phyloP scores from a whole-genome alignment of 37 sponge, comb jelly and placozoan genomes.

The Aphrocallistes beatrix region DNA sequence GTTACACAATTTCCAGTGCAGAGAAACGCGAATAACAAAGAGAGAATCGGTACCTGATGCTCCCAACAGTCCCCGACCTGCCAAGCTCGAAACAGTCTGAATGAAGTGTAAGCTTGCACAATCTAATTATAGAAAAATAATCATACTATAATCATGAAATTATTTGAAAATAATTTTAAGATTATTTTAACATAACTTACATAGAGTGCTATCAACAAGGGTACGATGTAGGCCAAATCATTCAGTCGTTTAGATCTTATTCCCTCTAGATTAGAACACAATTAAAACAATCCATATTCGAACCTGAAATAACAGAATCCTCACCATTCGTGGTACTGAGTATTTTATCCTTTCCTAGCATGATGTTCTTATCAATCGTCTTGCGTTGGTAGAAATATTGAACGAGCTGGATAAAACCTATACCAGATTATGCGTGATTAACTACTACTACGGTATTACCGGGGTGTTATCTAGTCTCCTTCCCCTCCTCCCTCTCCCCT shows the following conservation, averaged over 20 bases:
- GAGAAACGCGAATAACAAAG: neutral
- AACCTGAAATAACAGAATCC: neutral
- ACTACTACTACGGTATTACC: no score
- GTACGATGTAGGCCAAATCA: neutral
- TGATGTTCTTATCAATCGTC: neutral
- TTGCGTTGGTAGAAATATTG: conserved; percentile 9
- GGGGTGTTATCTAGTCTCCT: no score
- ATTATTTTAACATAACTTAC: neutral
- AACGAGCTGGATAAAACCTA: neutral
- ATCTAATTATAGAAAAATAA: neutral
- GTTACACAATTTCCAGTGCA: neutral
- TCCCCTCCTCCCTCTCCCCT: no score
- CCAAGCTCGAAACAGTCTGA: neutral
- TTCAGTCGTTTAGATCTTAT: neutral
- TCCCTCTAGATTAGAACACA: neutral
- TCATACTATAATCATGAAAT: no score
- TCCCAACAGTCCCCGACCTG: neutral
- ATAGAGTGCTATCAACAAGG: neutral
- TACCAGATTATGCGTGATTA: no score
- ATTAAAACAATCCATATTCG: neutral
- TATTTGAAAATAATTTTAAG: neutral
- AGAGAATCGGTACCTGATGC: neutral
- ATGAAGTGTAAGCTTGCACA: conserved; percentile 11
- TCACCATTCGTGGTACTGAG: conserved; percentile 1
- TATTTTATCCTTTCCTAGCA: neutral